phyloP scores from a whole-genome alignment of 2,113 vertebrate species.

The Gambusia affinis region DNA sequence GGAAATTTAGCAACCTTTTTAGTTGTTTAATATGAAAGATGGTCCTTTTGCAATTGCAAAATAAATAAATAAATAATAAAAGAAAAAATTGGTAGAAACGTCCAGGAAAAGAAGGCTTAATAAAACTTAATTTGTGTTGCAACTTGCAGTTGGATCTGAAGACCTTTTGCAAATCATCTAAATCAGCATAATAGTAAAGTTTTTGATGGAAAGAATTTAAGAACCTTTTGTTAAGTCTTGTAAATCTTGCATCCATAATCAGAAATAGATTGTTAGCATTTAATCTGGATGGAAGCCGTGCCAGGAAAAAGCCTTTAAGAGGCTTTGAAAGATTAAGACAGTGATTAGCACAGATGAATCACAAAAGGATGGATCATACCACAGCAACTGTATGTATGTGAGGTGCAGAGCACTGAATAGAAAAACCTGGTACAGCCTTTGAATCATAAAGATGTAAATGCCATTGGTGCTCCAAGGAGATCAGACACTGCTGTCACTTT shows the following conservation, averaged over 20 bases:
- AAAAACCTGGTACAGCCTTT: neutral
- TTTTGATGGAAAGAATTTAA: neutral
- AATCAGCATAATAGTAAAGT: neutral
- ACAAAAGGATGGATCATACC: neutral
- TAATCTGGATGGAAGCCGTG: neutral
- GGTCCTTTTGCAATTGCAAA: too few species aligned
- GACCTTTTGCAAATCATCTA: neutral
- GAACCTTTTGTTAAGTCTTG: neutral
- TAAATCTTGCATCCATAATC: neutral
- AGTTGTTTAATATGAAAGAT: too few species aligned
- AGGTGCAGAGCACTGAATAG: neutral
- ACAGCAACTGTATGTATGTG: neutral
- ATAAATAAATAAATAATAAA: too few species aligned
- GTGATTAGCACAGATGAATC: neutral
- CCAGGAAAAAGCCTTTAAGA: neutral
- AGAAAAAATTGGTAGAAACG: too few species aligned
- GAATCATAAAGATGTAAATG: constrained; percentile 5
- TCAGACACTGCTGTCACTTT: neutral
- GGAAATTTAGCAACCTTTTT: too few species aligned
- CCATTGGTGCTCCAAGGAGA: neutral
- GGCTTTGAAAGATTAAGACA: neutral
- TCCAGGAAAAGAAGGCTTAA: too few species aligned
- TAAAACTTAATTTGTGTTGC: neutral
- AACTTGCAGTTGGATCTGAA: neutral
- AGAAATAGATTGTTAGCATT: neutral